A percentile compares a stretch with the other conserved stretches of the same genome.
phyloP scores from a whole-genome alignment of 2,797 vertebrate species.

The Mus spretus region DNA sequence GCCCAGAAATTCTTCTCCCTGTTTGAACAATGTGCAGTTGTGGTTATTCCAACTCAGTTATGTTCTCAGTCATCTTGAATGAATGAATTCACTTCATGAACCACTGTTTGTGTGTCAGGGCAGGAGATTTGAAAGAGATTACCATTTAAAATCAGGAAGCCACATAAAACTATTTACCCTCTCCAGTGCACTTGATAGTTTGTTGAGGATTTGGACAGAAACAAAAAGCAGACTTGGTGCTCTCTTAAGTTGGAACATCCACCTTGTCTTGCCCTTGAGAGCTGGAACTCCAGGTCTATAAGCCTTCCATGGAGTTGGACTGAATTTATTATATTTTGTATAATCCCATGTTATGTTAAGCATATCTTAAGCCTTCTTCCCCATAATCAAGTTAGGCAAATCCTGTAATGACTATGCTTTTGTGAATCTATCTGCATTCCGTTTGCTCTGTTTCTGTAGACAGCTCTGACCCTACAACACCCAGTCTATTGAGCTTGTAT shows the following conservation, averaged over 20 bases:
- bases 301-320: not conserved
- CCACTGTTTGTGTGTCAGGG: not conserved
- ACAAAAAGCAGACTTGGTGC: not conserved
- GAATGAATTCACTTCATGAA: not conserved
- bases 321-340: not conserved
- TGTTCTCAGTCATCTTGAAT: not conserved
- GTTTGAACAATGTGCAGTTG: not conserved
- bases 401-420: not conserved
- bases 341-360: not conserved
- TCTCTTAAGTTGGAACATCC: not conserved
- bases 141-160: not conserved
- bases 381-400: not conserved
- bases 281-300: not conserved
- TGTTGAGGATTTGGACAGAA: not conserved
- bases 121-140: not conserved
- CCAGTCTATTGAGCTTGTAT: not conserved
- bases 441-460: not conserved
- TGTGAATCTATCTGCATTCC: not conserved
- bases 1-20: too few species aligned
- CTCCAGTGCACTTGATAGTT: not conserved
- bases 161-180: not conserved
- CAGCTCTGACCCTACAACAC: not conserved
- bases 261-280: not conserved
- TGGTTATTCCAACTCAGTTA: not conserved
- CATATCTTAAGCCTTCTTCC: not conserved